Conservation (phyloP, 92 coral and sea anemone genomes). For the Parazoanthus atlanticus region DNA sequence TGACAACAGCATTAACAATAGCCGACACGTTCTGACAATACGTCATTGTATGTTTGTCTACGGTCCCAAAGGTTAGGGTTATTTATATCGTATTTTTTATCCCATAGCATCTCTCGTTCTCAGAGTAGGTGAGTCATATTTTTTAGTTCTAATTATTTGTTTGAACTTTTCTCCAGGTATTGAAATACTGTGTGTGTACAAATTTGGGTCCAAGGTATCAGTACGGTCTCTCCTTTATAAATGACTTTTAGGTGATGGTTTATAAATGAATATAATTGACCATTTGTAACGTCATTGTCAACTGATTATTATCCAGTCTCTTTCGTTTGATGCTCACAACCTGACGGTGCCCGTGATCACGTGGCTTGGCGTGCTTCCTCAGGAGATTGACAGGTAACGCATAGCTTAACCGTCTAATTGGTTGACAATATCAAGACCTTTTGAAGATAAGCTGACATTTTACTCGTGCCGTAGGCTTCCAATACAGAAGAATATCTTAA, state of each 20-base stretch:
- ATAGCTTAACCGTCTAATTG: too few species aligned
- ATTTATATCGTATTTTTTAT: too few species aligned
- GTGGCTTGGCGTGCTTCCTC: conserved; percentile 97
- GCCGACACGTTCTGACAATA: too few species aligned
- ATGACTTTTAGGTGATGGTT: background rate
- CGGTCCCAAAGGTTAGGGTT: too few species aligned
- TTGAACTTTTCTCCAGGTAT: conserved; percentile 61
- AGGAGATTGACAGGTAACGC: conserved; percentile 80
- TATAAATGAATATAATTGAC: too few species aligned
- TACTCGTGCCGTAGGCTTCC: conserved; percentile 59
- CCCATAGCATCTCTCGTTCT: too few species aligned
- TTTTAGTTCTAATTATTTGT: background rate
- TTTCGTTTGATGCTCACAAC: conserved; percentile 85
- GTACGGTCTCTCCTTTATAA: background rate
- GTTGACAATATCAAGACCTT: too few species aligned
- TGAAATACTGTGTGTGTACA: conserved; percentile 93
- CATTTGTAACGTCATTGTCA: background rate
- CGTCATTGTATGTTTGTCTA: too few species aligned
- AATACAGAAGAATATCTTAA: conserved; percentile 70
- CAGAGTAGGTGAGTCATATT: background rate
- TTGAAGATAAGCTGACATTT: too few species aligned
- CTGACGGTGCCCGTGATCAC: conserved; percentile 80
- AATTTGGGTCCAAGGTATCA: conserved; percentile 91
- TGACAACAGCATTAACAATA: too few species aligned
- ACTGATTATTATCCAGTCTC: conserved; percentile 57